Base-by-base conservation (phyloP, 1,140 invertebrate species). In the Solenopsis invicta region DNA sequence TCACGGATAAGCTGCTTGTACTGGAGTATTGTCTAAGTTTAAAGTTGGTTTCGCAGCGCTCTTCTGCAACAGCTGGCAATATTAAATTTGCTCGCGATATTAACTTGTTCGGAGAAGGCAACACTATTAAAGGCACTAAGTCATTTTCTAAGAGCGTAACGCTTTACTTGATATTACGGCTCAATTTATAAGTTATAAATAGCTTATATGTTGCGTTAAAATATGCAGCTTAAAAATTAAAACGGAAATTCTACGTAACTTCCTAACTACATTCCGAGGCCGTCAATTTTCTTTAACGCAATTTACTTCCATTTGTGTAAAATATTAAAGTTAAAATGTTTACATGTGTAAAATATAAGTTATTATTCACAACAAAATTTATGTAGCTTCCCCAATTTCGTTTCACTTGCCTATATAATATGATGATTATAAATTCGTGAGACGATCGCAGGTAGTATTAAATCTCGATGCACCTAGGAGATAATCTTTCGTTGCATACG, bases 1-100 rank as follows among this genome's bases (percentile, higher is more conserved):
- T 24, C 9, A 54, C 16, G 37, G 54, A 59, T 74, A 59, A 82
- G 52, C 21, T 74, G 69, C 52, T 67, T 59, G 21, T 61, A 69
- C 29, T 54, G 41, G 69, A 34, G 41, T 62, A 84, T 74, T 61
- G 80, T 84, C 69, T 50, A 84, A 84, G 69, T 84, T 84, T 61
- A 37, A 84, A 84, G 52, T 84, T 84, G 66, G 50, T 45, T 54
- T 21, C 54, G 37, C 24, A 16, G 13, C n/a, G 80, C 80, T 41
- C 78, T 48, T 59, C 59, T 74, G 80, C 69, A 84, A 74, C 80
- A 84, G 80, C 80, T 84, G 80, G 80, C 54, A 75, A 74, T 84
- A 74, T 75, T 74, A 74, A 84, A 84, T 84, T 48, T 74, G 67
- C 41, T 61, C 18, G 69, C 67, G 69, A 64, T 62, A 84, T 61